Base-by-base conservation (phyloP, 2,113 vertebrate genomes). In the Dunckerocampus dactyliophorus region DNA sequence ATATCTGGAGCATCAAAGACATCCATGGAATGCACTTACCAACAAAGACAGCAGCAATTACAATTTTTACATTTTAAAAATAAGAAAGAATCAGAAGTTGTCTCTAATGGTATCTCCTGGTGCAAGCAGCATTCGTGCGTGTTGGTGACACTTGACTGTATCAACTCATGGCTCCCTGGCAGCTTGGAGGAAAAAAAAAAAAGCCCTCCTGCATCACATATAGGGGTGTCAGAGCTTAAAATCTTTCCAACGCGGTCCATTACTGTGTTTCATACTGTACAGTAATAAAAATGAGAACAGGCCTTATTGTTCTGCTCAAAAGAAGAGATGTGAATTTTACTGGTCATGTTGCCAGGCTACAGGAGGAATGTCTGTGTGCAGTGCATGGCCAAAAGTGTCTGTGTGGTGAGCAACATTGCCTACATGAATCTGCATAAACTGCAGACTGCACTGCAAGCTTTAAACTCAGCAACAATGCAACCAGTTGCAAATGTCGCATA, bases 261-360 rank as follows among this genome's bases (percentile, higher is more conserved):
- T 70, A 71, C 79, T 72, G 55, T 20, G 8, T 72, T 77, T 78
- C 59, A 71, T 81, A 75, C 69, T 72, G 74, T 76, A 56, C 54
- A 20, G 67, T 86, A 78, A 83, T 84, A 82, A 74, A 83, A 83
- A 77, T 56, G 83, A 77, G 72, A 83, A 68, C 43, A 63, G 74
- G 69, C 65, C 71, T 83, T 72, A 79, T 82, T 80, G 80, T 75
- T 73, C 55, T 8, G 20, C 73, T 60, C 69, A 71, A 83, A 65
- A 66, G 78, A 71, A 59, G 64, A 51, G 71, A 59, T 79, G 79
- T 78, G 61, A 82, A 80, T 9, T 3, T 67, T 63, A 76, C 62
- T 17, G 58, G 71, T 79, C 76, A 71, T 66, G 87, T 89, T 87
- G 85, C 87, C 75, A 82, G 77, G 87, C 82, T 87, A 89, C 85